Conservation (phyloP, 2,888 invertebrate species). For the Watsonalla cultraria region DNA sequence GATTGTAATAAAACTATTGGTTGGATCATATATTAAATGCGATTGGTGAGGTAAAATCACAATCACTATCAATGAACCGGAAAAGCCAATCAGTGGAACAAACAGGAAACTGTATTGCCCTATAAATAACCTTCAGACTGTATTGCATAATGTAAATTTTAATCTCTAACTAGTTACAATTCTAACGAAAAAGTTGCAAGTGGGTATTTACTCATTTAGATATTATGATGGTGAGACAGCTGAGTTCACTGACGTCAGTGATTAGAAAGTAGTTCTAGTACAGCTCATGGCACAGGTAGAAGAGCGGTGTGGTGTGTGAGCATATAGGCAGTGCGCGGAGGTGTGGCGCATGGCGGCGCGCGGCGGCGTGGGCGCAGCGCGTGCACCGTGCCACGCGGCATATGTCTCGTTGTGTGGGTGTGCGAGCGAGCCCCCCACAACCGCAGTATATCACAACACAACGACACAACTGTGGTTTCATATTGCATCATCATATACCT, state of each 20-base stretch:
- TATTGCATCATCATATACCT: constrained; percentile 43
- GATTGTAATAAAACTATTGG: no score
- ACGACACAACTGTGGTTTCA: constrained; percentile 21
- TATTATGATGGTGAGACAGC: constrained; percentile 6
- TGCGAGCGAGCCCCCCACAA: constrained; percentile 18
- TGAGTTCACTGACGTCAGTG: constrained; percentile 49
- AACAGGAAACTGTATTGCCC: neutral
- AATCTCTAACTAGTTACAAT: neutral
- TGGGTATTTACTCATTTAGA: neutral
- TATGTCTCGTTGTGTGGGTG: constrained; percentile 7
- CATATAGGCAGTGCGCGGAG: constrained; percentile 32
- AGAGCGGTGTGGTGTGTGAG: constrained; percentile 10
- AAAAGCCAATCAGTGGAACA: neutral
- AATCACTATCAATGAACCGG: neutral
- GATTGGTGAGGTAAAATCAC: neutral
- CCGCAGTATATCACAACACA: constrained; percentile 7
- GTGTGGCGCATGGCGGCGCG: constrained; percentile 40
- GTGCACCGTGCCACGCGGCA: neutral
- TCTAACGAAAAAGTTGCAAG: neutral
- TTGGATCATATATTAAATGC: no score
- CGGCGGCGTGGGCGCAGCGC: constrained; percentile 29
- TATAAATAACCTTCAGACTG: neutral
- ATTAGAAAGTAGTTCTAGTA: constrained; percentile 44
- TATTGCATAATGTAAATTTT: neutral
- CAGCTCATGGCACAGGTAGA: constrained; percentile 7